Evolutionary conservation across 2,888 invertebrate genomes (phyloP).

Genomic region (Bombylius major): DNA sequence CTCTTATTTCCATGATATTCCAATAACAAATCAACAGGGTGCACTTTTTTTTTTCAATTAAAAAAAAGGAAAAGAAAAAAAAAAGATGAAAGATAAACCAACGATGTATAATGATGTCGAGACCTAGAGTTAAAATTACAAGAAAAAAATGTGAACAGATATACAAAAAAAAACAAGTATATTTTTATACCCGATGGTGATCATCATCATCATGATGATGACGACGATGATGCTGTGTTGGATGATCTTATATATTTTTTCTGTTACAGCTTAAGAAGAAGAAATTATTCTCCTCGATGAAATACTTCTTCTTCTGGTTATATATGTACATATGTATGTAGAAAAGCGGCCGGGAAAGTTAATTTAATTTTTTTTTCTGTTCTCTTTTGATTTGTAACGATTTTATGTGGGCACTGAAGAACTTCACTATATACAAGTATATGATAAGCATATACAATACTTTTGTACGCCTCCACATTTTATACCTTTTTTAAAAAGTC

Average conservation of each 20-base stretch:
- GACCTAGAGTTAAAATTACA: background rate
- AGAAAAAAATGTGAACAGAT: too few species aligned
- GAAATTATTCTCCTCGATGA: background rate
- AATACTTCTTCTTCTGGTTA: too few species aligned
- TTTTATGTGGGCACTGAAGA: background rate
- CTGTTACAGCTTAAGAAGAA: background rate
- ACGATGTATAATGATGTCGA: background rate
- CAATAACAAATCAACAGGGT: constrained; percentile 4
- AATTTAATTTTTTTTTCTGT: background rate
- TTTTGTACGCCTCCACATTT: background rate
- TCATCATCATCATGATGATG: background rate
- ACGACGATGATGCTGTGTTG: background rate
- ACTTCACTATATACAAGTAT: background rate
- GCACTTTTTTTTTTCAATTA: background rate
- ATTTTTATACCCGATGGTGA: too few species aligned
- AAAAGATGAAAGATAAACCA: background rate
- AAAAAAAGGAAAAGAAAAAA: background rate
- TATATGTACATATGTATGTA: background rate
- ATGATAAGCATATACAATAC: too few species aligned
- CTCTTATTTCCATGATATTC: background rate
- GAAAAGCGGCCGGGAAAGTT: background rate
- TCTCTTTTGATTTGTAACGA: background rate
- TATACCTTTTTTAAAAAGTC: background rate
- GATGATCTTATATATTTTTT: background rate
- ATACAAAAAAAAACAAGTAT: too few species aligned